Base-by-base conservation (phyloP, 1,140 invertebrate genomes). In the Coenobita brevimanus region DNA sequence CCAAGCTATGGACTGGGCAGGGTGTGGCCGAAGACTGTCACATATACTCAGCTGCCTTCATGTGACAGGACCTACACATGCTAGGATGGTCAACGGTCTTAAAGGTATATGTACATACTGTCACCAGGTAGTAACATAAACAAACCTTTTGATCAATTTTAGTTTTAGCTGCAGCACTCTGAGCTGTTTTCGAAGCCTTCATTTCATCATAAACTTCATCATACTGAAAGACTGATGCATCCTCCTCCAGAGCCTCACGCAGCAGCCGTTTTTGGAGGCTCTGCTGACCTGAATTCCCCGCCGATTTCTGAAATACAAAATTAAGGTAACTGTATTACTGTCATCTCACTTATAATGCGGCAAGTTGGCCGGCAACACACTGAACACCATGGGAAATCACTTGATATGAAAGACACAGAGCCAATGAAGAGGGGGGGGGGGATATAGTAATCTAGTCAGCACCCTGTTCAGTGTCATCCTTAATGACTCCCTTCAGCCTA, bases 131-230 rank as follows among this genome's bases (percentile, higher is more conserved):
- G 62, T 6, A 64, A 67, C 27, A 6, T 30, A 78, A 2, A 27
- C 50, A 4, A 27, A 91, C 90, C 82, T 91, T 92, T 84, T 87
- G 91, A 17, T 91, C 91, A 54, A 78, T 91, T 95, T 88, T 92
- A 93, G 89, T 91, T 84, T 83, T 93, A 91, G 86, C 93, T 91
- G 91, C 94, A 95, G 91, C 94, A 95, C 67, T 93, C 93, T 89
- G 94, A 94, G 89, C 94, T 94, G 90, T 90, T 90, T 96, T 96
- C 62, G 95, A 94, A 75, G 93, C 94, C 82, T 96, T 94, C 92
- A 99, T 97, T 1, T 97, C 94, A 92, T 99, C 98, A 93, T 98
- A 99, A 1, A 99, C 94, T 93, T 97, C 96, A 93, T 99, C 98
- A 94, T 99, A 99, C 92, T 98, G 97, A 92, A 96, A 99, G 36